Base-by-base conservation (phyloP, 2,113 vertebrate genomes). In the Hipposideros armiger region DNA sequence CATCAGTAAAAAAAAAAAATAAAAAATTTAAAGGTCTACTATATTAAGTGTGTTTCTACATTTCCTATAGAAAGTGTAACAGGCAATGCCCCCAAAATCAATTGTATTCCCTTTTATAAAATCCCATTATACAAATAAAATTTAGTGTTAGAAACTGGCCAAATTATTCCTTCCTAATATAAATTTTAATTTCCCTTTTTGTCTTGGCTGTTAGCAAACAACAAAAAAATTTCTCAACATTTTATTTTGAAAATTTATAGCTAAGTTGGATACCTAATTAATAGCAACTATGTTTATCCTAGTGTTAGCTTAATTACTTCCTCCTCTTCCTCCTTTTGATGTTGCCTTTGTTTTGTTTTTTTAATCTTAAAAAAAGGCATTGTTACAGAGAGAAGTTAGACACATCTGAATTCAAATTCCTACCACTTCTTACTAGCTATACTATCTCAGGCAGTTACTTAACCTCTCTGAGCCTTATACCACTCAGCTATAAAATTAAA, bases 161-260 rank as follows among this genome's bases (percentile, higher is more conserved):
- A 84, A 76, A 90, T 90, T 90, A 36, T 86, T 91, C 73, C 26
- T 77, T 90, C 77, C 50, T 91, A 77, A 50, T 76, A 69, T 32
- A 87, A 80, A 58, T 82, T 88, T 84, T 54, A 85, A 91, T 87
- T 87, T 82, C 24, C 22, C 24, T 69, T 87, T 72, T 58, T 92
- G 22, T 87, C 28, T 28, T 88, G 22, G 77, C 56, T 92, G 3
- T 78, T 50, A 84, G 60, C 17, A 96, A 86, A 52, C n/a, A 80
- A 67, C 10, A 47, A 84, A 11, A 47, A 84, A 11, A 32, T 69
- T 62, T 82, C 20, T 74, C 17, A 90, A 90, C 30, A 92, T 78
- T 82, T 77, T 36, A 92, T 78, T 82, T 77, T 36, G 74, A 95
- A 96, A 90, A 87, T 93, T 93, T n/a, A 73, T 28, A 90, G 56